Evolutionary conservation across 2,113 vertebrate genomes (phyloP).

Genomic region (Eulemur macaco): DNA sequence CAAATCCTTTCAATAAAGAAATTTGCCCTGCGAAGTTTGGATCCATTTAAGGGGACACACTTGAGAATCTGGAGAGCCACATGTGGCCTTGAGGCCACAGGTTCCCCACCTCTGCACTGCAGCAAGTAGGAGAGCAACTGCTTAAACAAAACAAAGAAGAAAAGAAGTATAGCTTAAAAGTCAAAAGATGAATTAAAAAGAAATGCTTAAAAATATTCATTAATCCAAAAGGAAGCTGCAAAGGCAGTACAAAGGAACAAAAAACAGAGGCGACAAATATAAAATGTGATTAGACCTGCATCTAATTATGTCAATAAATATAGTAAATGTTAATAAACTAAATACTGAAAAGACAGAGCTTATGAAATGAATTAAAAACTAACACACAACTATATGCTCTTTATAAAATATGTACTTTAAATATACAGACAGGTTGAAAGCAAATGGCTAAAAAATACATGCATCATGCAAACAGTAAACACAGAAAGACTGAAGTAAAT

Average conservation of each 20-base stretch:
- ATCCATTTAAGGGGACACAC: too few relatives aligned
- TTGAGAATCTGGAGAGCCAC: too few relatives aligned
- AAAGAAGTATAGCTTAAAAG: not conserved
- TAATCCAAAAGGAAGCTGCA: not conserved
- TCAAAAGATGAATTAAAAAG: not conserved
- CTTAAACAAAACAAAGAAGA: not conserved
- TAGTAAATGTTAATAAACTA: not conserved
- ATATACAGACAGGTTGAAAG: not conserved
- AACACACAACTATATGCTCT: not conserved
- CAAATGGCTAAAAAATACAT: conserved; percentile 16
- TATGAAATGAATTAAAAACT: conserved; percentile 4
- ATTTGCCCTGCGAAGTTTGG: too few relatives aligned
- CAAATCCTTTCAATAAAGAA: too few relatives aligned
- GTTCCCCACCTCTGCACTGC: too few relatives aligned
- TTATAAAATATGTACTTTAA: not conserved
- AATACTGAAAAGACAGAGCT: not conserved
- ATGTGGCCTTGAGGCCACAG: too few relatives aligned
- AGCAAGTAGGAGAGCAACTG: not conserved
- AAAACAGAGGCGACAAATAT: not conserved
- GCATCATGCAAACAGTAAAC: not conserved
- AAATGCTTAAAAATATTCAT: conserved; percentile 24
- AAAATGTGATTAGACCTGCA: not conserved
- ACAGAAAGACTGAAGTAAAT: conserved; percentile 1
- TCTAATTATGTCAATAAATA: not conserved
- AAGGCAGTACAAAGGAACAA: not conserved